A percentile compares a stretch with the other conserved stretches of the same genome.
Evolutionary conservation across 2,113 vertebrate genomes (phyloP).

Genomic region (Motacilla alba): DNA sequence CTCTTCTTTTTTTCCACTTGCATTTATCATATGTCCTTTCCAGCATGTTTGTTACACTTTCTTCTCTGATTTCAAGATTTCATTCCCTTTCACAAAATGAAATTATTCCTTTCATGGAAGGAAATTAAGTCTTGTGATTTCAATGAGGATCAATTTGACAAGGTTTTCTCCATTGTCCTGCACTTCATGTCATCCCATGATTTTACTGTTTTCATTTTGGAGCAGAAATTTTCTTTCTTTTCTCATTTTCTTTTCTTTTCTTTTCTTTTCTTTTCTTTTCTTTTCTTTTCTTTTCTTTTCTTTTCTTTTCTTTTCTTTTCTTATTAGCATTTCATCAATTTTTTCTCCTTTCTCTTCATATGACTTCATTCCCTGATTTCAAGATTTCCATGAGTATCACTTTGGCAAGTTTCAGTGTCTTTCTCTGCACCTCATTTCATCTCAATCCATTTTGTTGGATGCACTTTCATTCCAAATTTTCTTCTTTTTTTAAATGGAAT

Average conservation of each 20-base stretch:
- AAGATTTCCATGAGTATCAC: background rate
- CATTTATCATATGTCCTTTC: background rate
- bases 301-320: too few relatives aligned
- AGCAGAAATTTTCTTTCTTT: too few relatives aligned
- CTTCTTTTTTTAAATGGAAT: background rate
- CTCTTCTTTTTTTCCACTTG: background rate
- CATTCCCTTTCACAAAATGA: background rate
- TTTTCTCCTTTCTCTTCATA: background rate
- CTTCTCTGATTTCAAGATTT: background rate
- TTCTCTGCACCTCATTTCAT: background rate
- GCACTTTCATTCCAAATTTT: background rate
- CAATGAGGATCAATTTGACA: background rate
- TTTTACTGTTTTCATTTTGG: background rate
- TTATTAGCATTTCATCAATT: background rate
- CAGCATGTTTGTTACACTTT: background rate
- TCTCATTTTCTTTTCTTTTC: too few relatives aligned
- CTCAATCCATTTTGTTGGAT: background rate
- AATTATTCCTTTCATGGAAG: background rate
- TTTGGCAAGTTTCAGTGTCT: background rate
- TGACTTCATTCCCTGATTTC: background rate
- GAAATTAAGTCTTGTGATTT: background rate
- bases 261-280: too few relatives aligned
- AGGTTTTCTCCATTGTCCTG: background rate
- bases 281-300: too few relatives aligned
- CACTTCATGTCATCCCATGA: background rate